Percentiles rank a stretch among this genome's conserved stretches.
phyloP scores from a whole-genome alignment of 1,140 invertebrate genomes.

The Pseudomyrmex flavicornis region DNA sequence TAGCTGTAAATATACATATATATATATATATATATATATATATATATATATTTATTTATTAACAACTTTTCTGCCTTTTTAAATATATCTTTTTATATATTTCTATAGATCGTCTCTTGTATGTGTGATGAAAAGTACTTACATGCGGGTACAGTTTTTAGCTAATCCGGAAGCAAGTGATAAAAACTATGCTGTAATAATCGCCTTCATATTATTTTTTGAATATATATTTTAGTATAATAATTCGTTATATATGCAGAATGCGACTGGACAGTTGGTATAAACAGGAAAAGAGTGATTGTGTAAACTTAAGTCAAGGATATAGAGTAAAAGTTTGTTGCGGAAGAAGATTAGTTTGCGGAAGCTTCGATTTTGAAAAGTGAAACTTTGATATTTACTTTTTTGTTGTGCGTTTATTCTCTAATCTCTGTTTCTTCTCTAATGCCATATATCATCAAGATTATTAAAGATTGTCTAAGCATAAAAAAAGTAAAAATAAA shows the following conservation, averaged over 20 bases:
- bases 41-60: neutral
- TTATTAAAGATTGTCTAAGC: too few relatives aligned
- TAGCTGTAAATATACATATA: neutral
- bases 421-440: too few relatives aligned
- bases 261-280: too few relatives aligned
- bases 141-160: constrained; percentile 48
- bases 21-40: constrained; percentile 17
- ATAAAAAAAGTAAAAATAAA: too few relatives aligned
- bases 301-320: too few relatives aligned
- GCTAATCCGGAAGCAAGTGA: constrained; percentile 26
- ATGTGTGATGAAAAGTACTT: neutral
- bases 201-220: constrained; percentile 42
- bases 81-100: constrained; percentile 29
- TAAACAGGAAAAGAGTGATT: too few relatives aligned
- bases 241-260: constrained; percentile 1
- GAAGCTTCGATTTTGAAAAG: too few relatives aligned
- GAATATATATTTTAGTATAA: constrained; percentile 46
- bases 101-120: constrained; percentile 19
- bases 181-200: constrained; percentile 40
- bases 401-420: too few relatives aligned
- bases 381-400: too few relatives aligned
- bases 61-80: neutral
- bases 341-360: too few relatives aligned
- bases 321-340: too few relatives aligned
- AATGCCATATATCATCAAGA: too few relatives aligned